Base-by-base conservation (phyloP, 2,888 invertebrate genomes). In the Zhengitettix transpicula region DNA sequence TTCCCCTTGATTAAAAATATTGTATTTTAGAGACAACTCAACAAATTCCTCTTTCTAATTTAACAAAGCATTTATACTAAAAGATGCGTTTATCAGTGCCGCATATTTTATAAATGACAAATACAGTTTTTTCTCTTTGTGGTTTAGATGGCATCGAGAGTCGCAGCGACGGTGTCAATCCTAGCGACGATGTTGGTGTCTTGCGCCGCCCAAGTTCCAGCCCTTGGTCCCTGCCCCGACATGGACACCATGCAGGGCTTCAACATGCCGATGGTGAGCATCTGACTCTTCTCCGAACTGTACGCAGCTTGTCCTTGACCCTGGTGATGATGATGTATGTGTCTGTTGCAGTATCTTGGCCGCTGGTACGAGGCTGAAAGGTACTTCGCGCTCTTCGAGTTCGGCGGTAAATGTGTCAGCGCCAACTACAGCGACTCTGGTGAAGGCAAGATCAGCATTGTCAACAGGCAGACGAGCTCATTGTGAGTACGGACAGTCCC, bases 291-390 rank as follows among this genome's bases (percentile, higher is more conserved):
- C 28, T 28, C 28, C 3, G 28, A 7, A 28, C 2, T 28, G 28
- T 7, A 28, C 28, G 28, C 28, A 28, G 28, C 28, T 28, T 28
- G 28, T 28, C 28, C 28, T 28, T 28, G 28, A 28, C 28, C 28
- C 28, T 7, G 16, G 40, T 42, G 41, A 17, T 28, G 12, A 41
- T 15, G 16, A 12, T 9, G 28, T 53, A 14, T 42, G 55, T 51
- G 2, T 58, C 10, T 62, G 59, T 74, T 76, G 57, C 75, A 86
- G 86, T 87, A 85, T 67, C 69, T 83, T 68, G 89, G 89, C 52
- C 80, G 80, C 67, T 89, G 89, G 89, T 89, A 83, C 68, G 89
- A 89, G 71, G 78, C 80, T 16, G 82, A 85, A 66, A 81, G 84
- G 67, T 89, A 88, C 71, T 87, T 87, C 67, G 82, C 84, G 53